Conservation (phyloP, 2,888 invertebrate species). For the Pegoplata infirma region DNA sequence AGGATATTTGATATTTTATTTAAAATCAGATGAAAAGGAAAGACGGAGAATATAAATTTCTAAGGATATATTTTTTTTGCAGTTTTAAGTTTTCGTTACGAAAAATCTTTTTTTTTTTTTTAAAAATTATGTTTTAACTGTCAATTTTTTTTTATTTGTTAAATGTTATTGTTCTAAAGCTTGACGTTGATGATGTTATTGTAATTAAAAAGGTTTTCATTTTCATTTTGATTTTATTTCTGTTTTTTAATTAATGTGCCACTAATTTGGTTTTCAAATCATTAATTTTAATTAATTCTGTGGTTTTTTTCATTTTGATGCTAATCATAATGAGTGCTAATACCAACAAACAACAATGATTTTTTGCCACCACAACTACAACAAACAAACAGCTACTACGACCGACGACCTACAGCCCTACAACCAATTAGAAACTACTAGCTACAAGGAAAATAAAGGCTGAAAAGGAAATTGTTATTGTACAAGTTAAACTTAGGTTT, state of each 20-base stretch:
- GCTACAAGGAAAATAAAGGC: too few species aligned
- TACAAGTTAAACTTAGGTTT: too few species aligned
- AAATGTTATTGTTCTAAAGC: conserved; percentile 2
- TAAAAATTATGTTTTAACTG: conserved; percentile 1
- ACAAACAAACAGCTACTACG: too few species aligned
- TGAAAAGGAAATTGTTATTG: too few species aligned
- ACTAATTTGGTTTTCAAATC: conserved; percentile 63
- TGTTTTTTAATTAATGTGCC: conserved; percentile 54
- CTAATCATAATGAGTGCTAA: conserved; percentile 61
- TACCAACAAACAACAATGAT: conserved; percentile 29
- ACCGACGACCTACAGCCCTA: too few species aligned
- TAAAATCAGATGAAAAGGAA: background rate
- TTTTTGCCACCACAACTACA: background rate
- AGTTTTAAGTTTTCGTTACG: background rate
- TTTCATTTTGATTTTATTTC: background rate
- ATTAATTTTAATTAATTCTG: conserved; percentile 63
- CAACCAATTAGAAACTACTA: too few species aligned
- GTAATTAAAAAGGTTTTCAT: conserved; percentile 4
- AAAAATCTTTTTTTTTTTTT: background rate
- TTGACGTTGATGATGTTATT: conserved; percentile 23
- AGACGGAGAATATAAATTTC: background rate
- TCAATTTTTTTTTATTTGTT: background rate
- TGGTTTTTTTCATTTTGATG: conserved; percentile 59
- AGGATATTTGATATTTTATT: background rate
- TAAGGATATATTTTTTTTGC: too few species aligned